Evolutionary conservation across 2,888 invertebrate species (phyloP).

Genomic region (Muscina levida): DNA sequence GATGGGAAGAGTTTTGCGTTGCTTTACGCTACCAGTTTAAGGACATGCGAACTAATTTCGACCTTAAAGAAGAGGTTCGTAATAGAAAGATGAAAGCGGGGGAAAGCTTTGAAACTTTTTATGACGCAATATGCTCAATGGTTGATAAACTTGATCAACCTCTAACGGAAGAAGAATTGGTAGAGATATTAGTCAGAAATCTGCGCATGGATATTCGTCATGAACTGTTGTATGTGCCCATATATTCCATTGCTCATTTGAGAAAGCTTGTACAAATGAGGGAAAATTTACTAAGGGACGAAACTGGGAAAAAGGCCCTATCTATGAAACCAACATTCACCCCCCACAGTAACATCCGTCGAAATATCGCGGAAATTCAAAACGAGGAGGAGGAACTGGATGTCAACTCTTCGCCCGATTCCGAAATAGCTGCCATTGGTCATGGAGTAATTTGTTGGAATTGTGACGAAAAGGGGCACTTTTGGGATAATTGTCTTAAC

Average conservation of each 20-base stretch:
- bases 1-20: slow-evolving; percentile 31
- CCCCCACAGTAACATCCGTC: neutral
- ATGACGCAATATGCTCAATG: neutral
- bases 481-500: too few species aligned
- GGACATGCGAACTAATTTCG: too few species aligned
- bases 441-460: slow-evolving; percentile 30
- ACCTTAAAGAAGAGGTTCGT: slow-evolving; percentile 24
- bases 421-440: neutral
- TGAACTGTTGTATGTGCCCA: neutral
- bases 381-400: neutral
- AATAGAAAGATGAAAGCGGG: slow-evolving; percentile 30
- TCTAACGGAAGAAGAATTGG: neutral
- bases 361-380: neutral
- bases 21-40: slow-evolving; percentile 24
- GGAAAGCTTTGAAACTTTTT: slow-evolving; percentile 20
- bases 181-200: neutral
- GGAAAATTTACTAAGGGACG: neutral
- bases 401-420: neutral
- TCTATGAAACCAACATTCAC: neutral
- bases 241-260: neutral
- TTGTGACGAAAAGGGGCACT: slow-evolving; percentile 29
- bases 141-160: neutral
- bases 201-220: neutral
- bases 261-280: neutral
- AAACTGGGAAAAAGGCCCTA: neutral